Percentiles rank a stretch among this genome's conserved stretches.
Evolutionary conservation across 2,888 invertebrate species (phyloP).

Genomic region (Deladenus siricidicola): DNA sequence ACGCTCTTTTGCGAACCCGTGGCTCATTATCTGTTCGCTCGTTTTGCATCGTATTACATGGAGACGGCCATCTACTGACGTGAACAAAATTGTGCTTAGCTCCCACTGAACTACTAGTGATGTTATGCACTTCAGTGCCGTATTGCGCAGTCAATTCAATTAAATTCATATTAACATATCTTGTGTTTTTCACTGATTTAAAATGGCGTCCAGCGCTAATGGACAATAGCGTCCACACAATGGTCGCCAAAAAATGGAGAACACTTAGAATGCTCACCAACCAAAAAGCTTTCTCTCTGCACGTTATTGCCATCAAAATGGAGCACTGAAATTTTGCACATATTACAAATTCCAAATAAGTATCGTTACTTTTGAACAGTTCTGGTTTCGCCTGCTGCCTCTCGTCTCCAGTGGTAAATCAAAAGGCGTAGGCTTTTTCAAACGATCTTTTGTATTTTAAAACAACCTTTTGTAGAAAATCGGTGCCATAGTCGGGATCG

Average conservation of each 20-base stretch:
- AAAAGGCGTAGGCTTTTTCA: background rate
- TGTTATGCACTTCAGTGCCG: background rate
- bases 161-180: no score
- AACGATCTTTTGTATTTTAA: background rate
- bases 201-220: background rate
- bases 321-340: conserved; percentile 16
- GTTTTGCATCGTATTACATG: no score
- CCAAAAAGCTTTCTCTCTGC: conserved; percentile 19
- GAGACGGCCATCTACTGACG: background rate
- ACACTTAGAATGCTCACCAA: conserved; percentile 18
- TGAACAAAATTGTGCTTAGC: background rate
- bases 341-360: no score
- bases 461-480: background rate
- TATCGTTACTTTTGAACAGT: no score
- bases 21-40: no score
- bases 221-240: conserved; percentile 13
- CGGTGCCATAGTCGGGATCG: conserved; percentile 12
- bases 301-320: conserved; percentile 18
- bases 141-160: no score
- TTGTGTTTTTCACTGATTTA: background rate
- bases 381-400: no score
- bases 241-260: conserved; percentile 8
- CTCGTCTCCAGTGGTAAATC: no score
- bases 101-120: background rate
- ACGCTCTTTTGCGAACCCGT: no score